Percentiles rank a stretch among this genome's conserved stretches.
phyloP scores from a whole-genome alignment of 1,140 invertebrate genomes.

The Charaxes varanes region DNA sequence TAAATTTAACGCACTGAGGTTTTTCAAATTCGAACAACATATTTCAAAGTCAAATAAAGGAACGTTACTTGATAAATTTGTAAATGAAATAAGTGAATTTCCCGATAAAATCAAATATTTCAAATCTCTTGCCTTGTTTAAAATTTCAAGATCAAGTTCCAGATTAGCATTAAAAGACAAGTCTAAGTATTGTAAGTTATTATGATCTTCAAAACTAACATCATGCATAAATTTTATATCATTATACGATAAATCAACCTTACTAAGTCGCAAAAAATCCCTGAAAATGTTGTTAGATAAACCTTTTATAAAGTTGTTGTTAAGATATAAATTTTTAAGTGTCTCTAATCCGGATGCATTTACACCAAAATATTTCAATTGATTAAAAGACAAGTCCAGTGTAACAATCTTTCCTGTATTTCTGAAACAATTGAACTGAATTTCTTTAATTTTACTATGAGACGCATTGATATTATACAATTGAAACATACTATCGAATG shows the following conservation, averaged over 20 bases:
- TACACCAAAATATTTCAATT: slow-evolving; percentile 27
- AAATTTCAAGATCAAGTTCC: slow-evolving; percentile 9
- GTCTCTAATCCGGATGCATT: slow-evolving; percentile 31
- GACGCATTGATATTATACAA: slow-evolving; percentile 41
- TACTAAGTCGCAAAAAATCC: slow-evolving; percentile 10
- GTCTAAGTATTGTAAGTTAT: slow-evolving; percentile 24
- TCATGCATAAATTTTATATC: slow-evolving; percentile 1
- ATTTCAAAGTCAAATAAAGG: slow-evolving; percentile 27
- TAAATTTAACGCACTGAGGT: slow-evolving; percentile 23
- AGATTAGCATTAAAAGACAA: slow-evolving; percentile 34
- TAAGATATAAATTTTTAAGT: slow-evolving; percentile 28
- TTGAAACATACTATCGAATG: slow-evolving; percentile 39
- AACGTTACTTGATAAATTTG: slow-evolving; percentile 6
- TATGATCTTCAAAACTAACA: slow-evolving; percentile 22
- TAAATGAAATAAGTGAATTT: slow-evolving; percentile 23
- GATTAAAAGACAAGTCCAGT: slow-evolving; percentile 46
- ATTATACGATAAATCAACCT: slow-evolving; percentile 15
- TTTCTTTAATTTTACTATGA: slow-evolving; percentile 24
- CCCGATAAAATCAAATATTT: slow-evolving; percentile 29
- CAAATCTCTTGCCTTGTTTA: slow-evolving; percentile 21
- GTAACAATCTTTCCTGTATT: slow-evolving; percentile 27
- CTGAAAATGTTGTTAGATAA: slow-evolving; percentile 18
- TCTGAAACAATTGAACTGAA: slow-evolving; percentile 39
- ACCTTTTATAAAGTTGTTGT: slow-evolving; percentile 34
- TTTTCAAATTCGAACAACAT: slow-evolving; percentile 21